Conservation (phyloP, 2,113 vertebrate genomes). For the Pseudonaja textilis region DNA sequence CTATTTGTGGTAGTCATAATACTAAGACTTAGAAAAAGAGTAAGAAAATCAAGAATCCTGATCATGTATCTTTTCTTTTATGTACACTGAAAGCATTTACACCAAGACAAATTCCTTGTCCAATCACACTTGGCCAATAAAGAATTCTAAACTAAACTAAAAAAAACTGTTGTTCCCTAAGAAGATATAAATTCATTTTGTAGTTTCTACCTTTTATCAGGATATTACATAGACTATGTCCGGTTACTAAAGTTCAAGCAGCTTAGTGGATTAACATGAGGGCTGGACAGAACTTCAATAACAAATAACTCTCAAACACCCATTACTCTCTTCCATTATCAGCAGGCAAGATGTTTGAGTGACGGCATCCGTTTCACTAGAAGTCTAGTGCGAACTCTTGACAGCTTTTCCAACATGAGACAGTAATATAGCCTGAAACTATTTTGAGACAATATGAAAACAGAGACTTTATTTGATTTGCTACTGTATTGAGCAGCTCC, state of each 20-base stretch:
- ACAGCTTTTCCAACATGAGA: neutral
- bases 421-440: constrained; percentile 24
- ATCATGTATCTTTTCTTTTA: too few relatives aligned
- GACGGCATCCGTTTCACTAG: constrained; percentile 48
- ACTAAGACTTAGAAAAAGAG: neutral
- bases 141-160: too few relatives aligned
- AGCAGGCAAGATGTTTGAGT: constrained; percentile 47
- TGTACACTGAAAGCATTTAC: too few relatives aligned
- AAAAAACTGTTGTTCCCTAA: constrained; percentile 2
- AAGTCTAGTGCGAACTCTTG: constrained; percentile 23
- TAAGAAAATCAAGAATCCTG: neutral
- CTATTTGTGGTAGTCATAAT: neutral
- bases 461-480: constrained; percentile 46
- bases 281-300: constrained; percentile 66
- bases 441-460: constrained; percentile 39
- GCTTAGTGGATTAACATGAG: constrained; percentile 63
- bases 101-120: too few relatives aligned
- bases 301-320: constrained; percentile 59
- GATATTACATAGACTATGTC: constrained; percentile 45
- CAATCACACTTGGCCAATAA: too few relatives aligned
- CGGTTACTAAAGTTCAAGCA: constrained; percentile 48
- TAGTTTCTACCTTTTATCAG: constrained; percentile 53
- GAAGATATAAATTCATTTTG: constrained; percentile 52
- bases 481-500: constrained; percentile 44
- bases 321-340: constrained; percentile 63